Conservation (phyloP, 1,140 invertebrate genomes). For the Galleria mellonella region DNA sequence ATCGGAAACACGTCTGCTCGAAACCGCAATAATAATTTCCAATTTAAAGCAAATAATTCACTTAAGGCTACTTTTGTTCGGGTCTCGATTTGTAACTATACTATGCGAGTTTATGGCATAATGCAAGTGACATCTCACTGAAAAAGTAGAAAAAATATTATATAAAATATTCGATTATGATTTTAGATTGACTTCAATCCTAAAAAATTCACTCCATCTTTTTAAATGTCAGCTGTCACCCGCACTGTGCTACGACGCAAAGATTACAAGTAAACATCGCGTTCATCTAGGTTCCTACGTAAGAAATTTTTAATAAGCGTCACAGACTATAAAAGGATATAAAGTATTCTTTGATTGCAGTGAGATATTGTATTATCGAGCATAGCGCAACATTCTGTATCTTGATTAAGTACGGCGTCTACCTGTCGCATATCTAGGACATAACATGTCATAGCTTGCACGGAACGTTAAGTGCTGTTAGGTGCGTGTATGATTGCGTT, state of each 20-base stretch:
- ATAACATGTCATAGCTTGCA: conserved; percentile 54
- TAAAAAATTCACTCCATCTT: too few species aligned
- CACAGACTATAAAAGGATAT: conserved; percentile 16
- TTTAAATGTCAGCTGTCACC: too few species aligned
- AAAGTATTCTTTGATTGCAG: conserved; percentile 33
- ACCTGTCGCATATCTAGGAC: conserved; percentile 62
- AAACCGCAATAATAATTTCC: conserved; percentile 66
- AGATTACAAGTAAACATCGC: too few species aligned
- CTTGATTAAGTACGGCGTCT: conserved; percentile 38
- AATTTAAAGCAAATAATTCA: conserved; percentile 60
- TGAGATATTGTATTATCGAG: conserved; percentile 14
- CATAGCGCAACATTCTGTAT: conserved; percentile 15
- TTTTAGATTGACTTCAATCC: too few species aligned
- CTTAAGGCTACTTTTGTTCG: conserved; percentile 34
- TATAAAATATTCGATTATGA: too few species aligned
- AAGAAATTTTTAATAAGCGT: conserved; percentile 29
- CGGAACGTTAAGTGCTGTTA: conserved; percentile 29
- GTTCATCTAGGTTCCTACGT: conserved; percentile 19
- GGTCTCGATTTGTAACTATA: not conserved
- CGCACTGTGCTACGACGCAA: too few species aligned
- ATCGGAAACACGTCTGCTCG: conserved; percentile 63
- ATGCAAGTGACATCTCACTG: too few species aligned
- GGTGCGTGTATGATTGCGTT: conserved; percentile 38
- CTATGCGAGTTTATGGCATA: too few species aligned
- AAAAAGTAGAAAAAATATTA: too few species aligned